Conservation (phyloP, 2,797 vertebrate species). For the Cottoperca gobio region DNA sequence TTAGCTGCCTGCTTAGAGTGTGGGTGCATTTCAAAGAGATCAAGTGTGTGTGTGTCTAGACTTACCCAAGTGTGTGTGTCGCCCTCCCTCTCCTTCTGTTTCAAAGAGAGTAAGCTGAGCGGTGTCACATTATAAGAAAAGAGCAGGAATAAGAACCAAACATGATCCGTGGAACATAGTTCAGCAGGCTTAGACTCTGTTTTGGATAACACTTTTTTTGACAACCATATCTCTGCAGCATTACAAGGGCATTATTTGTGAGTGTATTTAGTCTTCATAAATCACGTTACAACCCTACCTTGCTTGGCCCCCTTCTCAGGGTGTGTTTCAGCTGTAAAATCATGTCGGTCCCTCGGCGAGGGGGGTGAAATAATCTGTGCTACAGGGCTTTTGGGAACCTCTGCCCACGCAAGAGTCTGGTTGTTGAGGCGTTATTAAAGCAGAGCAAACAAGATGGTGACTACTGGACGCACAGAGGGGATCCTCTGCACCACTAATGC, state of each 20-base stretch:
- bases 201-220: constrained; percentile 24
- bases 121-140: constrained; percentile 47
- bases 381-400: neutral
- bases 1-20: constrained; percentile 51
- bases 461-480: neutral
- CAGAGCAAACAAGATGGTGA: constrained; percentile 1
- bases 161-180: constrained; percentile 28
- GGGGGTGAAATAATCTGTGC: constrained; percentile 23
- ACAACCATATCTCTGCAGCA: constrained; percentile 28
- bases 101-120: constrained; percentile 63
- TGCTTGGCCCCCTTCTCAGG: neutral
- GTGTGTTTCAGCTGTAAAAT: constrained; percentile 22
- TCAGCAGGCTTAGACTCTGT: constrained; percentile 21
- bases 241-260: constrained; percentile 49
- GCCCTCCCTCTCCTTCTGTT: constrained; percentile 40
- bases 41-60: constrained; percentile 54
- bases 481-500: neutral
- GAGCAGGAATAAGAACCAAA: constrained; percentile 34
- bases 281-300: constrained; percentile 26
- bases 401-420: neutral
- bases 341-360: constrained; percentile 24
- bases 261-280: constrained; percentile 40
- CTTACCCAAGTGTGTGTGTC: constrained; percentile 24
- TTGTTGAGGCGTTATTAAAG: constrained; percentile 31
- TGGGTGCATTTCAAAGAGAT: constrained; percentile 64